Percentiles rank a stretch among this genome's conserved stretches.
Evolutionary conservation across 2,113 vertebrate genomes (phyloP).

Genomic region (Seriola dumerili): DNA sequence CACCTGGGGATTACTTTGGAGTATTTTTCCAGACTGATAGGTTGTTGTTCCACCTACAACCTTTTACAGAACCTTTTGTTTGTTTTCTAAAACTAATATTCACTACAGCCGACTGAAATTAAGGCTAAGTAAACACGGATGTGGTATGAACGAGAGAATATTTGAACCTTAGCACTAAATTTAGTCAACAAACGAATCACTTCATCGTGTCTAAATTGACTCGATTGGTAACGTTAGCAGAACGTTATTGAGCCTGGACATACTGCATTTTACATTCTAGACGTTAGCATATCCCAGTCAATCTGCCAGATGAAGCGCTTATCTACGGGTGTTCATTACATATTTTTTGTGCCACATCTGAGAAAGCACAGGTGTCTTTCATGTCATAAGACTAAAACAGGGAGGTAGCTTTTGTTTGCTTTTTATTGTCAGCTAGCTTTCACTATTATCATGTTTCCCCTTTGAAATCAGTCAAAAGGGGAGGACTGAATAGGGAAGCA

Average conservation of each 20-base stretch:
- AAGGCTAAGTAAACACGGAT: neutral
- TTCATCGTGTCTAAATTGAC: neutral
- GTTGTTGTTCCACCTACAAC: neutral
- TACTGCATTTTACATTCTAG: neutral
- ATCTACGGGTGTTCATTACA: slow-evolving; percentile 62
- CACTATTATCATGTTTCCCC: slow-evolving; percentile 79
- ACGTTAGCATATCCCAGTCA: slow-evolving; percentile 13
- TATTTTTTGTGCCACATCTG: slow-evolving; percentile 62
- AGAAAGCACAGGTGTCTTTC: slow-evolving; percentile 77
- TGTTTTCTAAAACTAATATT: neutral
- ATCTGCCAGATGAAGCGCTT: slow-evolving; percentile 43
- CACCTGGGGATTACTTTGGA: too few species aligned
- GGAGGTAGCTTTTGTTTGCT: slow-evolving; percentile 67
- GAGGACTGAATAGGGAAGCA: slow-evolving; percentile 65
- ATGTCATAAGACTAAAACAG: slow-evolving; percentile 69
- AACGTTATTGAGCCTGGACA: neutral
- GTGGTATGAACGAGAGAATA: too few species aligned
- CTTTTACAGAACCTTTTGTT: neutral
- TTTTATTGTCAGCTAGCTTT: slow-evolving; percentile 74
- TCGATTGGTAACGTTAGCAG: neutral
- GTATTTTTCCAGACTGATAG: neutral
- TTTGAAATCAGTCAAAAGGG: slow-evolving; percentile 74
- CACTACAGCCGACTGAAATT: neutral
- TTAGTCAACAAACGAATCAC: too few species aligned
- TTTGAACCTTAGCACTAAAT: neutral